Base-by-base conservation (phyloP, 2,113 vertebrate genomes). In the Herpetotheres cachinnans region DNA sequence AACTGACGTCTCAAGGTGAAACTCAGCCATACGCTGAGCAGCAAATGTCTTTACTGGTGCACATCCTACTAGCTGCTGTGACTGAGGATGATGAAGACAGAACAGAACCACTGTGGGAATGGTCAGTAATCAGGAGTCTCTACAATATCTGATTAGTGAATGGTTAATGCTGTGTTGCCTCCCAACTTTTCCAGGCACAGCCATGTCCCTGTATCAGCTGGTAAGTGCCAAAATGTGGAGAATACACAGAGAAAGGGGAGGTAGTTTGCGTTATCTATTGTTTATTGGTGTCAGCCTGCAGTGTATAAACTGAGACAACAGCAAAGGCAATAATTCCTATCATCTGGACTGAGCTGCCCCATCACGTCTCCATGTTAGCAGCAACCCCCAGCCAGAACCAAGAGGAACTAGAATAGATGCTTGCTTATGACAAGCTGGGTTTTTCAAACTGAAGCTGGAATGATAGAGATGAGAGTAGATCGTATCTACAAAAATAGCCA, bases 1-100 rank as follows among this genome's bases (percentile, higher is more conserved):
- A 92, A 67, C 46, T 40, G 82, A 94, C 67, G 84, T 94, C 58
- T 94, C 78, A 90, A 89, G 71, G 87, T 95, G 67, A 96, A 94
- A 93, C 11, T 72, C 71, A 71, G 87, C 50, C 78, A 73, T 65
- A 94, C 29, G 74, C 71, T 90, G 58, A 94, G 78, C 54, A 85
- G 63, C 55, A 96, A 85, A 94, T 76, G 55, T n/a, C 63, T 62
- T 80, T 74, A 73, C 22, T 82, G 70, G 32, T 58, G 36, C 70
- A 81, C 47, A 84, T 77, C 74, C 58, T 66, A 90, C 36, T 30
- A 63, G 21, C 36, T 4, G 2, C 34, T 72, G 30, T 0, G 1
- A 54, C 63, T 65, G 74, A 80, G 20, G 73, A 87, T 65, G 49
- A 46, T 73, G 78, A 77, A 89, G 44, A 62, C n/a, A 54, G n/a